phyloP scores from a whole-genome alignment of 1,140 invertebrate species.

The Mamestra configurata region DNA sequence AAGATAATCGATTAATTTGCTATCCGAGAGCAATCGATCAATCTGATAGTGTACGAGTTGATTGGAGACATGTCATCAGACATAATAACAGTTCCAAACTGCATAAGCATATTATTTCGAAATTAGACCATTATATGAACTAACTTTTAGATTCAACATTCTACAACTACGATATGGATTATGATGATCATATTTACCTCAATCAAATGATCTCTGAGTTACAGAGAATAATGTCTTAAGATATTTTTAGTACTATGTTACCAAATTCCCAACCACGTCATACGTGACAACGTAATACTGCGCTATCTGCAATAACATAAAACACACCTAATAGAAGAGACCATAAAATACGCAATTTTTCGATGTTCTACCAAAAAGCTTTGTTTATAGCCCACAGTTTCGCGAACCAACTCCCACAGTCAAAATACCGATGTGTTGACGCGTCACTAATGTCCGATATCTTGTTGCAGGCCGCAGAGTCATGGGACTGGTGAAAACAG shows the following conservation, averaged over 20 bases:
- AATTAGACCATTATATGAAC: conserved; percentile 8
- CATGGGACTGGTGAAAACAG: conserved; percentile 53
- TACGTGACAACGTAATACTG: background rate
- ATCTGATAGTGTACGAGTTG: conserved; percentile 11
- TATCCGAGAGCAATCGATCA: conserved; percentile 35
- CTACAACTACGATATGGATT: background rate
- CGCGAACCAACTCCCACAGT: background rate
- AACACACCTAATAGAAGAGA: background rate
- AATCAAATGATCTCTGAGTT: background rate
- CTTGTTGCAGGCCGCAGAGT: conserved; percentile 60
- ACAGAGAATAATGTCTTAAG: background rate
- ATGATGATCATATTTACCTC: background rate
- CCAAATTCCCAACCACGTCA: background rate
- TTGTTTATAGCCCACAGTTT: background rate
- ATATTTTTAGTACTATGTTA: background rate
- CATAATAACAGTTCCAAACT: conserved; percentile 12
- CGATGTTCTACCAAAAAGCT: background rate
- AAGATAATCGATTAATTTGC: conserved; percentile 43
- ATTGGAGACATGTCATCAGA: conserved; percentile 34
- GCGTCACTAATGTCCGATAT: conserved; percentile 47
- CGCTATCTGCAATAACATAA: background rate
- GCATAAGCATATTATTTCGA: background rate
- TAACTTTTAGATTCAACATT: background rate
- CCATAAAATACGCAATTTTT: background rate
- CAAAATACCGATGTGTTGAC: background rate